A percentile compares a stretch with the other conserved stretches of the same genome.
Conservation (phyloP, 2,797 vertebrate species). For the Gouania willdenowi region DNA sequence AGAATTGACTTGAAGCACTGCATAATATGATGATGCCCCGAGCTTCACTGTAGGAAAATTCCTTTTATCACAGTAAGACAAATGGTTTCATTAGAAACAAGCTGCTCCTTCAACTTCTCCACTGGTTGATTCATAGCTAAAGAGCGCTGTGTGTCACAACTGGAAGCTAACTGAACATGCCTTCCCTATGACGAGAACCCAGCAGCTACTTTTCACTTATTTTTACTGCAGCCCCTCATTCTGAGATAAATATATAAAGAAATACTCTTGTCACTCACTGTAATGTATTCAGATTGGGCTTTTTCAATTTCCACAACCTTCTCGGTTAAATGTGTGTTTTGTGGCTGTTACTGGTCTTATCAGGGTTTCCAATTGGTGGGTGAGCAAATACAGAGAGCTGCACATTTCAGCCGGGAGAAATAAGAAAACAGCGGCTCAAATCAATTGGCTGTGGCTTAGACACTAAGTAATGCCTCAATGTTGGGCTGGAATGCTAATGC, state of each 20-base stretch:
- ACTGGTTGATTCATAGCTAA: conserved; percentile 61
- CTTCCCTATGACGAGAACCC: conserved; percentile 19
- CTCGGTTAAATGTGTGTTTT: conserved; percentile 6
- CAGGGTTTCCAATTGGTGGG: conserved; percentile 6
- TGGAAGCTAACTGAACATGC: conserved; percentile 42
- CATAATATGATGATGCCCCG: conserved; percentile 20
- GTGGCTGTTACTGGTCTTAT: conserved; percentile 16
- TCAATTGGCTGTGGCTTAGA: conserved; percentile 38
- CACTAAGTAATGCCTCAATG: conserved; percentile 22
- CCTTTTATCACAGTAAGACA: conserved; percentile 53
- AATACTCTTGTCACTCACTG: conserved; percentile 35
- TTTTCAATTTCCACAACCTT: conserved; percentile 37
- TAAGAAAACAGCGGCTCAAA: conserved; percentile 31
- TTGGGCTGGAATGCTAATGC: conserved; percentile 49
- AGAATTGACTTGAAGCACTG: no score
- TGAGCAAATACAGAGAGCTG: conserved; percentile 8
- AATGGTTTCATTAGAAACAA: conserved; percentile 52
- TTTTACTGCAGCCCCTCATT: conserved; percentile 17
- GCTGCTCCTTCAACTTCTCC: conserved; percentile 55
- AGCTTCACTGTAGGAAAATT: conserved; percentile 20
- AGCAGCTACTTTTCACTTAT: conserved; percentile 44
- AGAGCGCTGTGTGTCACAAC: conserved; percentile 52
- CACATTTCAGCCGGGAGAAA: conserved; percentile 32
- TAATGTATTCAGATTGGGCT: conserved; percentile 6
- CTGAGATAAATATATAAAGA: conserved; percentile 24